These are phyloP conservation scores for Helicolenus hilgendorfi DNA, from an alignment of 2,797 vertebrate species.

Conservation along the genomic window DNA sequence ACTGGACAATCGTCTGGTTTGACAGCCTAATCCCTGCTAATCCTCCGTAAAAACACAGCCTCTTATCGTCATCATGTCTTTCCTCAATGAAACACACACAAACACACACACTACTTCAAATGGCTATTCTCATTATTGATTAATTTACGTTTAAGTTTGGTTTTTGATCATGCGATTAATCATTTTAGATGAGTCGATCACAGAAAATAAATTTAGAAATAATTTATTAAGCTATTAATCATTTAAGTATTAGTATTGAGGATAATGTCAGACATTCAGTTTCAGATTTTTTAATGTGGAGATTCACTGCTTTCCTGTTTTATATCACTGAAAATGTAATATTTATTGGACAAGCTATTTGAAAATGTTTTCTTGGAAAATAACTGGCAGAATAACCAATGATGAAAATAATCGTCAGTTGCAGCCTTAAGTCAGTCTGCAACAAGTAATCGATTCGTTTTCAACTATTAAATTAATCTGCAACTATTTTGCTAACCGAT, in stretches of 20 bases:
- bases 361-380: background rate
- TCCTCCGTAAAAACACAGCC: constrained; percentile 72
- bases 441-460: too few species aligned
- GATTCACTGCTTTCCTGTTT: background rate
- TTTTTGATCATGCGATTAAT: background rate
- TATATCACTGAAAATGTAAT: background rate
- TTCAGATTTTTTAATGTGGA: background rate
- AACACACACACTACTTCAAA: background rate
- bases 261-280: background rate
- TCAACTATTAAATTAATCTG: too few species aligned
- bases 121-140: background rate
- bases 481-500: too few species aligned
- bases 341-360: background rate
- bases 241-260: background rate
- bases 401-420: background rate
- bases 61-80: constrained; percentile 50
- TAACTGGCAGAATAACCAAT: background rate
- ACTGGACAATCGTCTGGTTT: constrained; percentile 65
- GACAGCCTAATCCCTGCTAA: constrained; percentile 81
- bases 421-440: too few species aligned
- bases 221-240: background rate
- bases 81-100: constrained; percentile 22
- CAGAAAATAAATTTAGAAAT: background rate
- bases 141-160: background rate
- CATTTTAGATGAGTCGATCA: background rate